Percentiles rank a stretch among this genome's conserved stretches.
These are phyloP conservation scores for Oreotrochilus melanogaster DNA, from an alignment of 2,113 vertebrate genomes.

Conservation along the genomic window DNA sequence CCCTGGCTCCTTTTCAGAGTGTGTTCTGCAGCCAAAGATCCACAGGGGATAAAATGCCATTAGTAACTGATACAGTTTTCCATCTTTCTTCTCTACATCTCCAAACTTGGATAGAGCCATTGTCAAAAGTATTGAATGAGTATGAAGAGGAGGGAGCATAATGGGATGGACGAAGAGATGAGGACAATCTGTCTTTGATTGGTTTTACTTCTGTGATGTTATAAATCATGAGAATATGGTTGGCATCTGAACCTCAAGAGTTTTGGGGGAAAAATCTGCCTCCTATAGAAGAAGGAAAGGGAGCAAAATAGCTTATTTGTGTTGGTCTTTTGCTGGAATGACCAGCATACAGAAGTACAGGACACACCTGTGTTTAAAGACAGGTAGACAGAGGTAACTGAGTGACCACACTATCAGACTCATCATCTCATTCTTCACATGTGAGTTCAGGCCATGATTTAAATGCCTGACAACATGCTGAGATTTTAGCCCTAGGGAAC, in stretches of 20 bases:
- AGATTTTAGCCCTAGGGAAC: conserved; percentile 1
- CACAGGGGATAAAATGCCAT: not conserved
- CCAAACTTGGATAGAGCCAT: not conserved
- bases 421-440: not conserved
- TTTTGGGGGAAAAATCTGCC: not conserved
- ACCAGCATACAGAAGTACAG: not conserved
- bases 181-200: accelerated
- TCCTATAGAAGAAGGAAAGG: not conserved
- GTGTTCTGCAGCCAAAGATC: not conserved
- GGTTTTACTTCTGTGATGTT: not conserved
- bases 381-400: not conserved
- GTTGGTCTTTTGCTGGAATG: not conserved
- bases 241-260: not conserved
- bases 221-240: not conserved
- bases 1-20: not conserved
- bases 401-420: not conserved
- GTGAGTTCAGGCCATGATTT: not conserved
- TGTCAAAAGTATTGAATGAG: not conserved
- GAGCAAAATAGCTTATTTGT: not conserved
- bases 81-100: not conserved
- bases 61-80: not conserved
- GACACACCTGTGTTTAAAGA: not conserved
- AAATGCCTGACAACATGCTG: not conserved
- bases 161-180: not conserved
- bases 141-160: not conserved